Evolutionary conservation across 2,797 vertebrate species (phyloP).

Genomic region (Neosalanx taihuensis): DNA sequence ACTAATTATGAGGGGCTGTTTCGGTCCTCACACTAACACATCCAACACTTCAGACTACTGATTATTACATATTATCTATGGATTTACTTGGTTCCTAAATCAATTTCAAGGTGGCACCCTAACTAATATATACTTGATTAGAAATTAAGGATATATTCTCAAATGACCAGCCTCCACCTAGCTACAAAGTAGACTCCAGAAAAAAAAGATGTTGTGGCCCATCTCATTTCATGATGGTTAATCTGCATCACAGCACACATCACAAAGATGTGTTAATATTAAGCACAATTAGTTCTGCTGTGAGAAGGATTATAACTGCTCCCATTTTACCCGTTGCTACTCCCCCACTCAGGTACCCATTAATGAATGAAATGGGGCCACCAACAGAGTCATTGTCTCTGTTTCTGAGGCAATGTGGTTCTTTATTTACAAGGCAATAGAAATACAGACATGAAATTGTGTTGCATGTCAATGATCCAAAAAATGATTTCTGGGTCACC

Average conservation of each 20-base stretch:
- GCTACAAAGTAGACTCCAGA: no score
- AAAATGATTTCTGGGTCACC: constrained; percentile 32
- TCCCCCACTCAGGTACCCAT: constrained; percentile 41
- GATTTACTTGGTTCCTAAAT: no score
- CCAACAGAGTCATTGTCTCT: constrained; percentile 38
- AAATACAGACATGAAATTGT: constrained; percentile 25
- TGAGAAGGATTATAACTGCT: constrained; percentile 48
- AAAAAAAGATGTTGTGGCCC: not conserved
- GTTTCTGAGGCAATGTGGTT: constrained; percentile 34
- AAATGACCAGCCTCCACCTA: no score
- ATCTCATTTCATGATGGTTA: constrained; percentile 28
- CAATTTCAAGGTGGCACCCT: no score
- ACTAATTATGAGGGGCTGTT: no score
- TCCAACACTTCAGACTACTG: no score
- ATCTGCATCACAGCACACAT: constrained; percentile 37
- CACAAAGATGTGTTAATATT: constrained; percentile 50
- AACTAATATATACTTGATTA: no score
- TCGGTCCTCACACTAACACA: no score
- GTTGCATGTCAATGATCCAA: not conserved
- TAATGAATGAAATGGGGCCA: constrained; percentile 53
- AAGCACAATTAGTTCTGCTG: constrained; percentile 58
- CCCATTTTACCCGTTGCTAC: constrained; percentile 39
- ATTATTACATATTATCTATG: no score
- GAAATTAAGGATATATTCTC: no score
- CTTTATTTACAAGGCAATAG: constrained; percentile 23